These are phyloP conservation scores for Martes martes DNA, from an alignment of 2,113 vertebrate species.

Conservation along the genomic window DNA sequence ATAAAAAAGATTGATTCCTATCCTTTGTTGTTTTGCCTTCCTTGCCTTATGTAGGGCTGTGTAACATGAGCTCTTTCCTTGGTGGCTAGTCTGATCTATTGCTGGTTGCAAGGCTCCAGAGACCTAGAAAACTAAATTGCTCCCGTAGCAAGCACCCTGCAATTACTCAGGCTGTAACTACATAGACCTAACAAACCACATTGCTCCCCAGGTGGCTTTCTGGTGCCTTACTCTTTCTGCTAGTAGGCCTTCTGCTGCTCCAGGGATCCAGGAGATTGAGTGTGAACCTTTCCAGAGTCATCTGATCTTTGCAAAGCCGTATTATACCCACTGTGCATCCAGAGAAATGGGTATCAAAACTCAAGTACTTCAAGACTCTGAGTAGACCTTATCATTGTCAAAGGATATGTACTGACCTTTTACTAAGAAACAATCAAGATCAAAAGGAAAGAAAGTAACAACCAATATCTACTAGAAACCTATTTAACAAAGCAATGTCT, in stretches of 20 bases:
- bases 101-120: slow-evolving; percentile 44
- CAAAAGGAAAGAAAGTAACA: background rate
- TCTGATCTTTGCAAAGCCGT: background rate
- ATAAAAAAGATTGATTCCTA: slow-evolving; percentile 60
- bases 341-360: background rate
- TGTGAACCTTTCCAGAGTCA: background rate
- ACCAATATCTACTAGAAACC: background rate
- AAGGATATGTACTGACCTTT: background rate
- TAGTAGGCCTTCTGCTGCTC: background rate
- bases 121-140: slow-evolving; percentile 51
- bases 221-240: background rate
- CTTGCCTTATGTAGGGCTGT: background rate
- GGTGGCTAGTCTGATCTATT: slow-evolving; percentile 57
- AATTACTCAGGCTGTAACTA: slow-evolving; percentile 63
- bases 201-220: slow-evolving; percentile 44
- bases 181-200: slow-evolving; percentile 35
- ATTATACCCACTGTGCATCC: background rate
- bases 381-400: background rate
- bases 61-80: slow-evolving; percentile 1
- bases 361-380: background rate
- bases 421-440: background rate
- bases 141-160: slow-evolving; percentile 23
- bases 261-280: background rate
- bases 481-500: background rate
- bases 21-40: slow-evolving; percentile 14